phyloP scores from a whole-genome alignment of 2,797 vertebrate species.

The Parotocinclus haroldoi region DNA sequence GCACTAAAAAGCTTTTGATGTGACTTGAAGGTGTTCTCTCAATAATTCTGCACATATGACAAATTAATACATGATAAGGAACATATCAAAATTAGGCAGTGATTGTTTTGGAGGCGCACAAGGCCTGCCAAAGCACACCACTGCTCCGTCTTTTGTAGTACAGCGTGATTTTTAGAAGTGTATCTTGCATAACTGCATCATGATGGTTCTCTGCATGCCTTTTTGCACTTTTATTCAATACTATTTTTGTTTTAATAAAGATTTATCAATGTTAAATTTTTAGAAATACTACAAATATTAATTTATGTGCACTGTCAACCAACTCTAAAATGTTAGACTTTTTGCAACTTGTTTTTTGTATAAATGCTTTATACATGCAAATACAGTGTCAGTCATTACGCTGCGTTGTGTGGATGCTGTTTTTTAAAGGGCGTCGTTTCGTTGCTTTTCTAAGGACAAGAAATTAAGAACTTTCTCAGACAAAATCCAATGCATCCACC shows the following conservation, averaged over 20 bases:
- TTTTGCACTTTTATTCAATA: conserved; percentile 66
- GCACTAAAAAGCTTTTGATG: conserved; percentile 64
- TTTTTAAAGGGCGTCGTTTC: conserved; percentile 15
- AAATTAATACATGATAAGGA: conserved; percentile 62
- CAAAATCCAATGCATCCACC: too few relatives aligned
- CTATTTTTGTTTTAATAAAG: conserved; percentile 57
- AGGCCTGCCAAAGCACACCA: conserved; percentile 41
- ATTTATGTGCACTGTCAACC: conserved; percentile 70
- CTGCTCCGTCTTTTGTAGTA: conserved; percentile 48
- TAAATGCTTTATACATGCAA: conserved; percentile 49
- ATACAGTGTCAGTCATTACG: conserved; percentile 37
- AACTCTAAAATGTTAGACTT: conserved; percentile 49
- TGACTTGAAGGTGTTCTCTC: conserved; percentile 56
- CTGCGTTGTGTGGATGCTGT: conserved; percentile 31
- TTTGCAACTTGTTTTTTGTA: conserved; percentile 47
- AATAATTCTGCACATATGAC: conserved; percentile 51
- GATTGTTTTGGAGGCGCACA: conserved; percentile 38
- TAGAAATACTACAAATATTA: conserved; percentile 50
- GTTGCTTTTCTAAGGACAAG: not conserved
- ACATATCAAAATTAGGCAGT: conserved; percentile 56
- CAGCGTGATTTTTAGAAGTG: conserved; percentile 52
- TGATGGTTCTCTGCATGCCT: conserved; percentile 63
- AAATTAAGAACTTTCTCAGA: too few relatives aligned
- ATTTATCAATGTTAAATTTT: conserved; percentile 47
- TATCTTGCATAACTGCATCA: conserved; percentile 58